These are phyloP conservation scores for Oreochromis tanganicae DNA, from an alignment of 2,113 vertebrate genomes.

Conservation along the genomic window DNA sequence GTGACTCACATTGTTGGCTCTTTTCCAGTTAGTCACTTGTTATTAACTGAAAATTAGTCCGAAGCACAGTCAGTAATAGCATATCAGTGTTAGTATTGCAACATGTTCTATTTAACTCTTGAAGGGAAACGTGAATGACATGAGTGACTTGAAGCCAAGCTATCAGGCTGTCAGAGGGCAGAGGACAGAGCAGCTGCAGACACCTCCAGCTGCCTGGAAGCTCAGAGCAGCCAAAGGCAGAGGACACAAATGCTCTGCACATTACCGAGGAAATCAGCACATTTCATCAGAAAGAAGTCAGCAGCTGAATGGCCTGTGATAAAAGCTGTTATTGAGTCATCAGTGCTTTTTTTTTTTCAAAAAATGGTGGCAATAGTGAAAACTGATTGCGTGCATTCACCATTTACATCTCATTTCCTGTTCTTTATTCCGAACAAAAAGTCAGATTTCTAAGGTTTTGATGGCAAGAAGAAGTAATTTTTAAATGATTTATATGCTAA, in stretches of 20 bases:
- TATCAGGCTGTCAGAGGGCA: conserved; percentile 29
- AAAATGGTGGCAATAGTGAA: conserved; percentile 32
- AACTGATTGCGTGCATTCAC: conserved; percentile 65
- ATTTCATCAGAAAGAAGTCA: conserved; percentile 53
- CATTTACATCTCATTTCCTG: conserved; percentile 59
- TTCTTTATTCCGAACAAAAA: conserved; percentile 43
- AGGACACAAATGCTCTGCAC: conserved; percentile 9
- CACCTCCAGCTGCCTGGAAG: conserved; percentile 51
- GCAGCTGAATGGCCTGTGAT: conserved; percentile 56
- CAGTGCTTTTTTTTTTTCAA: conserved; percentile 35
- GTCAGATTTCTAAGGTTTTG: conserved; percentile 20
- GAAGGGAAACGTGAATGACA: not conserved
- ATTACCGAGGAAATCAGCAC: conserved; percentile 50
- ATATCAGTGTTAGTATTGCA: not conserved
- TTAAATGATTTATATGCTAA: conserved; percentile 18
- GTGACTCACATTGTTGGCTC: not conserved
- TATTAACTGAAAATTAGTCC: conserved; percentile 10
- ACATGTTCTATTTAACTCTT: not conserved
- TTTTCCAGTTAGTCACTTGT: conserved; percentile 25
- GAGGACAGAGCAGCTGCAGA: conserved; percentile 57
- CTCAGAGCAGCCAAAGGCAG: conserved; percentile 27
- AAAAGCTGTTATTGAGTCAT: conserved; percentile 54
- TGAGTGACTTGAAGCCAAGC: not conserved
- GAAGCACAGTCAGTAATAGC: conserved; percentile 1
- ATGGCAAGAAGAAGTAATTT: conserved; percentile 1